Conservation (phyloP, 2,888 invertebrate species). For the Parnassius glacialis region DNA sequence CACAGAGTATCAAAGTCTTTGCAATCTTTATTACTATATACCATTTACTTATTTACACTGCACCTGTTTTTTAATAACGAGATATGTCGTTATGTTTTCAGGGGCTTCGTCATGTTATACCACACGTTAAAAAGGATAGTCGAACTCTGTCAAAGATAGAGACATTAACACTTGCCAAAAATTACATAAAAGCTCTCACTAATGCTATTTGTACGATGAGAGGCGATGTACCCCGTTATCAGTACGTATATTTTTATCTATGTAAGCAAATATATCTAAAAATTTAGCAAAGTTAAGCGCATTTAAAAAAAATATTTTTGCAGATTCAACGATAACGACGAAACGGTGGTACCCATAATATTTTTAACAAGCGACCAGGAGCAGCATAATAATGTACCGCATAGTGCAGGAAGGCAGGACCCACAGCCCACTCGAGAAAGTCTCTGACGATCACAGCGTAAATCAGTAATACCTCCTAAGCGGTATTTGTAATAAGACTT, state of each 20-base stretch:
- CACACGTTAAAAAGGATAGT: slow-evolving; percentile 91
- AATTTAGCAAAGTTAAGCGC: not conserved
- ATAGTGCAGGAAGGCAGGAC: slow-evolving; percentile 45
- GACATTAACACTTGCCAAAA: slow-evolving; percentile 92
- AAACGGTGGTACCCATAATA: slow-evolving; percentile 64
- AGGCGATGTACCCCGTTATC: slow-evolving; percentile 79
- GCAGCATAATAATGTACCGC: slow-evolving; percentile 59
- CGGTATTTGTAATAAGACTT: not conserved
- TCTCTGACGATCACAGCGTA: slow-evolving; percentile 41
- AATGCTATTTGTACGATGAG: slow-evolving; percentile 92
- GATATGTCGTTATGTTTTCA: slow-evolving; percentile 47
- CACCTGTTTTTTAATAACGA: too few species aligned
- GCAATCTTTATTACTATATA: too few species aligned
- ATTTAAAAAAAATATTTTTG: slow-evolving; percentile 19
- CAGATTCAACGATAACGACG: slow-evolving; percentile 66
- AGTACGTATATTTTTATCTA: slow-evolving; percentile 49
- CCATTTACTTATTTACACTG: too few species aligned
- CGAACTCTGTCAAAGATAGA: slow-evolving; percentile 93
- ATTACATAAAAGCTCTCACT: slow-evolving; percentile 93
- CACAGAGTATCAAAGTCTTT: too few species aligned
- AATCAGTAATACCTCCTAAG: not conserved
- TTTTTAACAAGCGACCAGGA: slow-evolving; percentile 58
- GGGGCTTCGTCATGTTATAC: slow-evolving; percentile 91
- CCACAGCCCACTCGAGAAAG: slow-evolving; percentile 34
- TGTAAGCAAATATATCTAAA: not conserved